phyloP scores from a whole-genome alignment of 2,797 vertebrate genomes.

The Microhierax caerulescens region DNA sequence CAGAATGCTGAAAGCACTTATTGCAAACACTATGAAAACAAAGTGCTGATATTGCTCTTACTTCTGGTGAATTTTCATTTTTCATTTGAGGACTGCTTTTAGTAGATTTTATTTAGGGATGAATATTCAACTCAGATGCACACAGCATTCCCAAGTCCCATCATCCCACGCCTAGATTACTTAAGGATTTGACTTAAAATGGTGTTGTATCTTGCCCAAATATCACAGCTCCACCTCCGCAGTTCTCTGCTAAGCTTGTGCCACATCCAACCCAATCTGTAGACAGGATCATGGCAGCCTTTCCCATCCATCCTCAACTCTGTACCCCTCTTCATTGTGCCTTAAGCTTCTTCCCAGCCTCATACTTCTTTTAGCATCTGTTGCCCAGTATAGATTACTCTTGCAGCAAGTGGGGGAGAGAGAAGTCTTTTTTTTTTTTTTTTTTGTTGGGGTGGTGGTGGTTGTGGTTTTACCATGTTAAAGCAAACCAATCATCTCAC shows the following conservation, averaged over 20 bases:
- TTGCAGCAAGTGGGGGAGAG: not conserved
- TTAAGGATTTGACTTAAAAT: not conserved
- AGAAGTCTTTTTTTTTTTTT: no score
- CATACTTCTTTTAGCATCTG: not conserved
- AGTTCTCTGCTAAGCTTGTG: not conserved
- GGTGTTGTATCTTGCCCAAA: not conserved
- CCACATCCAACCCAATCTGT: not conserved
- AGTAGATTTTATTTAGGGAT: not conserved
- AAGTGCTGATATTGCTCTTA: slow-evolving; percentile 28
- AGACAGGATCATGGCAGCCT: not conserved
- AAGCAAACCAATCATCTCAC: not conserved
- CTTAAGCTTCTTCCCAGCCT: not conserved
- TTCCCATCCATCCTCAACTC: not conserved
- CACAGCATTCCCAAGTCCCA: not conserved
- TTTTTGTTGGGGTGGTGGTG: no score
- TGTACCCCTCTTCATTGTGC: no score
- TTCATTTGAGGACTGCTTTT: not conserved
- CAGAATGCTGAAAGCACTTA: not conserved
- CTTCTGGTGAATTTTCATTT: slow-evolving; percentile 15
- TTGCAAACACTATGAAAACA: slow-evolving; percentile 11
- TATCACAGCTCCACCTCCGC: not conserved
- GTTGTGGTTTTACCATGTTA: not conserved
- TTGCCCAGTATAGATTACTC: not conserved
- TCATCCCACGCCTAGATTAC: not conserved
- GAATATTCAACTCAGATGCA: not conserved